Base-by-base conservation (phyloP, 2,797 vertebrate genomes). In the Sitta carolinensis region DNA sequence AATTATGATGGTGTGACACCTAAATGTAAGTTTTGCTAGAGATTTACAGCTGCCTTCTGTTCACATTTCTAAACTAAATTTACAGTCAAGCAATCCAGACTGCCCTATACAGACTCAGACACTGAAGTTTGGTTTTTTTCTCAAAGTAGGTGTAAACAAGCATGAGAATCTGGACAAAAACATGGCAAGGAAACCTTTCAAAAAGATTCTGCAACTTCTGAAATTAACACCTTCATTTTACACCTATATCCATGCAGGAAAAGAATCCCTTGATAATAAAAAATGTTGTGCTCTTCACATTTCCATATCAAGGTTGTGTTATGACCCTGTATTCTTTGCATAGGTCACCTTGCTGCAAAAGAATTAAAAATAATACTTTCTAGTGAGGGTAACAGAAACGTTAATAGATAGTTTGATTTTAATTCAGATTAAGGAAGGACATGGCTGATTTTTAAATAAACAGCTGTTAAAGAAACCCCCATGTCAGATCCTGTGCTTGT, bases 401-500 rank as follows among this genome's bases (percentile, higher is more conserved):
- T 67, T 85, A 94, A 47, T 66, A 72, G 16, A 27, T 86, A 62
- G 12, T n/a, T 95, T 83, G 76, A 78, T 88, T 72, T 81, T 55
- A 91, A 78, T 91, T 90, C 54, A 64, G 62, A 90, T 86, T 91
- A 91, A 81, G 54, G 30, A 90, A 74, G 38, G 54, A 89, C 72
- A 73, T 64, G 51, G 38, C 11, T 86, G 64, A 62, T 73, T 95
- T 88, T 86, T 75, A 86, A 94, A 84, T 47, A 83, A 81, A 36
- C 12, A 36, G 30, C 62, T 91, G 43, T 64, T 81, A 84, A 93
- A 93, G 66, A 88, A 94, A 87, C 57, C 23, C 38, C 54, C 47
- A 75, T 62, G 73, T 81, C 72, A 89, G 20, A 47, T 91, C 40
- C 36, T 45, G 42, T 25, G 27, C 30, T 75, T 50, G 30, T 73